Evolutionary conservation across 2,797 vertebrate genomes (phyloP), one percentile per base, ranked within the genome.

Genomic region (Mus spretus): DNA sequence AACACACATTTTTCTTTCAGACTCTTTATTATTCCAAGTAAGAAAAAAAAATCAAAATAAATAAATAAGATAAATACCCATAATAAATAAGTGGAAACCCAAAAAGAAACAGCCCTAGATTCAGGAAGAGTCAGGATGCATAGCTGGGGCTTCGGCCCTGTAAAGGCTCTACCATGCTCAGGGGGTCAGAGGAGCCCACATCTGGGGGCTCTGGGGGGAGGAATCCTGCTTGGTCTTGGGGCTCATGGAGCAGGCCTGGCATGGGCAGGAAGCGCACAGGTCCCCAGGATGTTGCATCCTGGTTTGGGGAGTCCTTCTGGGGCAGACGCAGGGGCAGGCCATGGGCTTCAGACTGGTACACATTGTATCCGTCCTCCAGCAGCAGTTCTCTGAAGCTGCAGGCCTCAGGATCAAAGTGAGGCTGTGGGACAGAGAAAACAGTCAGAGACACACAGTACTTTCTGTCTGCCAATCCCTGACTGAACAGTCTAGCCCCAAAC

Each of bases 41-140:
- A 92, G 90, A 95, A 97, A 97, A 97, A 97, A 67, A 70, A 47
- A 85, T 81, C 87, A 93, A 96, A 97, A 85, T 85, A 85, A 88
- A 98, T 97, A 98, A 98, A 98, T 97, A 98, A 97, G 61, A 97
- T 98, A 98, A 98, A 98, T 97, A 98, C 81, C n/a, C 75, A 44
- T 65, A 95, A 97, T 98, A 98, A 98, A 98, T 97, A 98, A 84
- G 65, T 94, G 88, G 84, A 53, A 92, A 31, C 26, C 50, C 75
- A 14, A 3, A 6, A 53, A 26, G 2, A 17, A 40, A 77, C 1
- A 57, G 74, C 17, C 0, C 8, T 0, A 20, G 74, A 92, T 72
- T 97, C 91, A 97, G 89, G 93, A 96, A 9, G 67, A 75, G 61
- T 98, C 87, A 98, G 78, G 96, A 98, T 6, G 59, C 0, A 1